These are phyloP conservation scores for Girardia tigrina DNA, from an alignment of 2,888 invertebrate species.

Conservation along the genomic window DNA sequence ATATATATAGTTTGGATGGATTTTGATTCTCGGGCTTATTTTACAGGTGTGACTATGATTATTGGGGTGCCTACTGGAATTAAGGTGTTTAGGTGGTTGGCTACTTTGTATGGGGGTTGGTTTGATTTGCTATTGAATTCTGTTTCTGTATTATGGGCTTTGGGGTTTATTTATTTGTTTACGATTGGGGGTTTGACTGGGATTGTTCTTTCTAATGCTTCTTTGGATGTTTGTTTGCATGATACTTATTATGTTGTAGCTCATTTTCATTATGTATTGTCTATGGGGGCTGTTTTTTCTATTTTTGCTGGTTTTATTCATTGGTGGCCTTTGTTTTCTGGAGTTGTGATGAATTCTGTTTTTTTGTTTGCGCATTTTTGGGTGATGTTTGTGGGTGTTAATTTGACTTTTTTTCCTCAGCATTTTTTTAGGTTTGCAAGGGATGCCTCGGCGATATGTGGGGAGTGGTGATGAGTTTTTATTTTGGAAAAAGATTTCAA, in stretches of 20 bases:
- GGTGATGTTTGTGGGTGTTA: conserved; percentile 61
- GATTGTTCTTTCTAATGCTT: conserved; percentile 56
- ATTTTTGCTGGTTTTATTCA: conserved; percentile 63
- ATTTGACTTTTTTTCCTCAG: conserved; percentile 64
- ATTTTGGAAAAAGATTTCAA: no score
- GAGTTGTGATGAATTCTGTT: conserved; percentile 54
- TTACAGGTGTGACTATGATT: conserved; percentile 70
- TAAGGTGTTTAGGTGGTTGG: conserved; percentile 68
- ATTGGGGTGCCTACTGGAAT: conserved; percentile 72
- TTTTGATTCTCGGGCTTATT: conserved; percentile 68
- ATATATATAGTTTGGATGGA: conserved; percentile 70
- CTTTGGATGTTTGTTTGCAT: conserved; percentile 62
- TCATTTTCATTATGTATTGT: conserved; percentile 66
- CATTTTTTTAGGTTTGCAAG: conserved; percentile 60
- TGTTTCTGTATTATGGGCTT: conserved; percentile 57
- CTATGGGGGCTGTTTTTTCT: conserved; percentile 62
- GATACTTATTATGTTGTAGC: conserved; percentile 70
- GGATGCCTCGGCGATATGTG: conserved; percentile 65
- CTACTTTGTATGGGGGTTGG: conserved; percentile 60
- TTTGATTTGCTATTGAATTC: conserved; percentile 50
- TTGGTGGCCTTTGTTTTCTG: conserved; percentile 61
- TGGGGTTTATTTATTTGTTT: conserved; percentile 65
- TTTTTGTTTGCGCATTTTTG: conserved; percentile 54
- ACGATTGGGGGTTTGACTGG: conserved; percentile 58
- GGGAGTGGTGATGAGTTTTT: no score